Conservation (phyloP, 2,113 vertebrate genomes). For the Triplophysa rosa region DNA sequence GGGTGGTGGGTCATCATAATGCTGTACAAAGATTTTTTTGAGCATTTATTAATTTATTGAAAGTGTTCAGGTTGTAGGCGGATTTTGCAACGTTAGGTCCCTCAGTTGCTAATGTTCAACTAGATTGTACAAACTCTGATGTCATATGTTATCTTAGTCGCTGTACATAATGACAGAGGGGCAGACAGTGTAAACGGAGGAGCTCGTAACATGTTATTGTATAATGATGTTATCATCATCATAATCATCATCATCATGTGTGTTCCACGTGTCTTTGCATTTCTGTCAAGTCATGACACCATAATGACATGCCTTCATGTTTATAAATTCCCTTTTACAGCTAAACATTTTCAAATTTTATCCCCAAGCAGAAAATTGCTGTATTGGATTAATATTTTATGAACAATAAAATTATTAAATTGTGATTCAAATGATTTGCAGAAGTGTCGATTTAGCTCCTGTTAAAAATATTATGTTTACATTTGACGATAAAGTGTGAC, state of each 20-base stretch:
- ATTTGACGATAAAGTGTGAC: no score
- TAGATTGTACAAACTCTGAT: background rate
- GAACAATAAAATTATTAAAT: no score
- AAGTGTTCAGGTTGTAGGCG: no score
- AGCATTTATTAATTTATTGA: background rate
- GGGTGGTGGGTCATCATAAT: no score
- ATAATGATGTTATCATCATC: background rate
- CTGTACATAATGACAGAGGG: background rate
- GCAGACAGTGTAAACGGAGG: background rate
- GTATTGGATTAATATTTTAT: no score
- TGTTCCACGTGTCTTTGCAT: background rate
- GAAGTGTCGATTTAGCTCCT: no score
- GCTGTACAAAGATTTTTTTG: no score
- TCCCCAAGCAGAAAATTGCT: no score
- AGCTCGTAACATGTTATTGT: constrained; percentile 3
- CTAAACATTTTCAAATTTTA: background rate
- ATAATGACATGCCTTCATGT: background rate
- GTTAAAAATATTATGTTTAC: no score
- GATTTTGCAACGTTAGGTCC: no score
- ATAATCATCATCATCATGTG: background rate
- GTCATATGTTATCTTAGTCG: background rate
- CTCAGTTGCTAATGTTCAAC: background rate
- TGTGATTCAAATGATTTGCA: no score
- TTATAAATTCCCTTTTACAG: no score
- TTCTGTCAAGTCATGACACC: background rate